Evolutionary conservation across 2,113 vertebrate genomes (phyloP), one percentile per base, ranked within the genome.

Genomic region (Carassius gibelio): DNA sequence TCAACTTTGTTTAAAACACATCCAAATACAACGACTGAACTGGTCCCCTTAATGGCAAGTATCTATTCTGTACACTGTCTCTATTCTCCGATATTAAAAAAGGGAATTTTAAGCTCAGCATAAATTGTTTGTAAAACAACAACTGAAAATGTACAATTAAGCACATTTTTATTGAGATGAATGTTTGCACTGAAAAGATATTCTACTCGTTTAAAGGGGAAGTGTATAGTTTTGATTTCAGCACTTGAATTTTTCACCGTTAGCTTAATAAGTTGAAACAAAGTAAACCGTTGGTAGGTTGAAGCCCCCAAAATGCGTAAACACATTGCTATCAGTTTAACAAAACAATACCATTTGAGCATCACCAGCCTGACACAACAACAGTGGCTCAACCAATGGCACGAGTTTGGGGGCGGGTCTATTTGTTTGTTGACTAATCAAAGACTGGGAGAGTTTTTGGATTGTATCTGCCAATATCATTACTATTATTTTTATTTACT

Each of bases 1-100:
- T 84, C 38, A 15, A 74, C 59, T 14, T 75, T 17, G 23, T 81
- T 34, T 36, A 69, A 52, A 81, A 69, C 45, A 81, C 61, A 69
- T 30, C 75, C 75, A 66, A 26, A 52, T 64, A 69, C 62, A 48
- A 69, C 19, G 23, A 81, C 26, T 45, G 36, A 66, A 66, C 61
- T 69, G 80, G 9, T 81, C 62, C 62, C 80, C 80, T 52, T 21
- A 15, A 52, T 36, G 30, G 61, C 15, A 4, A 62, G 15, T 13
- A 26, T 48, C 62, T 69, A 81, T 34, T 68, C 42, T 81, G 3
- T 36, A 69, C 23, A 50, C 38, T 0, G 19, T 81, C 61, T 19
- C 23, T 55, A 7, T 69, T 68, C 30, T 34, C 15, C 48, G 3
- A 66, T 80, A 45, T 26, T 80, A 48, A 79, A 42, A 45, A 62